Base-by-base conservation (phyloP, 2,797 vertebrate species). In the Anisognathus igniventris region DNA sequence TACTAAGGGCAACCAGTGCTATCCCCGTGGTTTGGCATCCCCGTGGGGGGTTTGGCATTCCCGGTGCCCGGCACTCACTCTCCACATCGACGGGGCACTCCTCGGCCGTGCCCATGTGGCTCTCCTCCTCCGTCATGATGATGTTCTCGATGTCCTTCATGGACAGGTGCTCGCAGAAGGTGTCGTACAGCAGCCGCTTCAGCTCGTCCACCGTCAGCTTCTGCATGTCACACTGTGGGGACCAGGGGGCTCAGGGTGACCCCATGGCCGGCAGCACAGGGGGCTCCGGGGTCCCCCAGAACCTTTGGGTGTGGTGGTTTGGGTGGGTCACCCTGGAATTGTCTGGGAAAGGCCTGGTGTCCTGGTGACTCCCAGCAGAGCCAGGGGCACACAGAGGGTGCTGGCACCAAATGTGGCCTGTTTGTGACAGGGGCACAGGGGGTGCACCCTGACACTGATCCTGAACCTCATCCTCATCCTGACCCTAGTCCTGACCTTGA, bases 131-230 rank as follows among this genome's bases (percentile, higher is more conserved):
- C 0, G 99, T 99, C 99, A 99, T 99, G 97, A 99, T 99, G 98
- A 99, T 99, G 97, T 99, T 99, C 98, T 99, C 99, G 6, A 99
- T 99, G 98, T 99, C 99, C 96, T 99, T 99, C 99, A 99, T 99
- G 97, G 99, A 99, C 86, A 99, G 98, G 96, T 99, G 99, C 93
- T 99, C 99, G 4, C 99, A 99, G 98, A 99, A 99, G 33, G 99
- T 99, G 97, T 99, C 99, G 1, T 99, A 99, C 71, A 99, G 98
- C 60, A 99, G 98, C 88, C 99, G 98, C 97, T 99, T 99, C 97
- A 99, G 98, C 98, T 99, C 99, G 8, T 99, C 99, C 85, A 99
- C 99, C 0, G 99, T 99, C 97, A 99, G 97, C 97, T 99, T 99
- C 98, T 99, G 99, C 99, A 99, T 99, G 97, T 99, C 99, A 22